Percentiles rank a stretch among this genome's conserved stretches.
These are phyloP conservation scores for Lepisosteus osseus DNA, from an alignment of 2,113 vertebrate species.

Conservation along the genomic window DNA sequence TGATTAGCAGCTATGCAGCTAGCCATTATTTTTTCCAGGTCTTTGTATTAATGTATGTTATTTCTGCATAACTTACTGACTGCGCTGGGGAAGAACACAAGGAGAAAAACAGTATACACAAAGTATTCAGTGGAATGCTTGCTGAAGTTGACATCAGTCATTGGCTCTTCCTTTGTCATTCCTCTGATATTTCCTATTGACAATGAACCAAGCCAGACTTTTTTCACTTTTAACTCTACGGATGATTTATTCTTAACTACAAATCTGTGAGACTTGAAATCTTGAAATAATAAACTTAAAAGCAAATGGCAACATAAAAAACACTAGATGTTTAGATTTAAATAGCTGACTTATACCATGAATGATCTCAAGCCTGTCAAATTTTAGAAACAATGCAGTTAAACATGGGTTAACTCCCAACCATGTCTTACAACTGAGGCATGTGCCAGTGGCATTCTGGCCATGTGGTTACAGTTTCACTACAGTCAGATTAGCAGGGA, in stretches of 20 bases:
- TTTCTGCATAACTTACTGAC: not conserved
- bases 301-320: too few relatives aligned
- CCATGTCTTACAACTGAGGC: too few relatives aligned
- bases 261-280: constrained; percentile 10
- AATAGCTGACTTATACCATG: too few relatives aligned
- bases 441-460: too few relatives aligned
- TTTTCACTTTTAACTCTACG: not conserved
- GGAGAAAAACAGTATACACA: not conserved
- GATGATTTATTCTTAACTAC: constrained; percentile 2
- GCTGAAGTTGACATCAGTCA: constrained; percentile 20
- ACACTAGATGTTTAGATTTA: too few relatives aligned
- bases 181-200: constrained; percentile 14
- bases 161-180: not conserved
- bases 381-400: too few relatives aligned
- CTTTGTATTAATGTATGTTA: constrained; percentile 7
- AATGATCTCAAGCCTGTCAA: too few relatives aligned
- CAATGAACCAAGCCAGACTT: constrained; percentile 2
- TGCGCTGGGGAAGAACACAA: not conserved
- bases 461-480: too few relatives aligned
- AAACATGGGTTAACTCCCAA: too few relatives aligned
- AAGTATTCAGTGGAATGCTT: not conserved
- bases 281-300: not conserved
- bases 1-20: constrained; percentile 62
- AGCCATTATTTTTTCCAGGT: constrained; percentile 62
- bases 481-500: too few relatives aligned